These are phyloP conservation scores for Triops cancriformis DNA, from an alignment of 1,140 invertebrate genomes.

Conservation along the genomic window DNA sequence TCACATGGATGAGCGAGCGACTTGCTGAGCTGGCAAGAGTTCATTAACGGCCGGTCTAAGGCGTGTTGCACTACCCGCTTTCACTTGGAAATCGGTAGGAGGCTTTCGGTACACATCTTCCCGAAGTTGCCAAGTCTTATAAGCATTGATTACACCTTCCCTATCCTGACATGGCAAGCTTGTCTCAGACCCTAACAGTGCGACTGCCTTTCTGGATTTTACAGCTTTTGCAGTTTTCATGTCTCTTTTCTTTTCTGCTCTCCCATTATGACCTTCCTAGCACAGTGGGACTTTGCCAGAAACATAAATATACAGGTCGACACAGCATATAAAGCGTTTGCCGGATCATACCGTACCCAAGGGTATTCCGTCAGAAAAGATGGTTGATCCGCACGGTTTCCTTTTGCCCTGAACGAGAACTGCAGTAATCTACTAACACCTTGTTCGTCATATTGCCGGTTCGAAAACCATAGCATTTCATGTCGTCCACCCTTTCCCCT, in stretches of 20 bases:
- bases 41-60: neutral
- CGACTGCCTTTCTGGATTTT: neutral
- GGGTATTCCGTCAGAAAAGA: neutral
- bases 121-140: neutral
- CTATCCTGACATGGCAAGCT: neutral
- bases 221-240: neutral
- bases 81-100: neutral
- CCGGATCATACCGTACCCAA: neutral
- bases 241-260: too few relatives aligned
- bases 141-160: neutral
- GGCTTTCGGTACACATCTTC: neutral
- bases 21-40: neutral
- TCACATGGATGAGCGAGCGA: neutral
- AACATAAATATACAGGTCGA: neutral
- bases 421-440: neutral
- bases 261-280: too few relatives aligned
- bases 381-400: neutral
- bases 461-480: neutral
- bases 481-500: neutral
- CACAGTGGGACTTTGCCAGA: too few relatives aligned
- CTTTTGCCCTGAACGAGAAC: neutral
- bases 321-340: neutral
- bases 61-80: neutral
- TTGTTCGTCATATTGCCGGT: neutral
- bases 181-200: neutral